phyloP scores from a whole-genome alignment of 2,888 invertebrate genomes.

The Habrosyne pyritoides region DNA sequence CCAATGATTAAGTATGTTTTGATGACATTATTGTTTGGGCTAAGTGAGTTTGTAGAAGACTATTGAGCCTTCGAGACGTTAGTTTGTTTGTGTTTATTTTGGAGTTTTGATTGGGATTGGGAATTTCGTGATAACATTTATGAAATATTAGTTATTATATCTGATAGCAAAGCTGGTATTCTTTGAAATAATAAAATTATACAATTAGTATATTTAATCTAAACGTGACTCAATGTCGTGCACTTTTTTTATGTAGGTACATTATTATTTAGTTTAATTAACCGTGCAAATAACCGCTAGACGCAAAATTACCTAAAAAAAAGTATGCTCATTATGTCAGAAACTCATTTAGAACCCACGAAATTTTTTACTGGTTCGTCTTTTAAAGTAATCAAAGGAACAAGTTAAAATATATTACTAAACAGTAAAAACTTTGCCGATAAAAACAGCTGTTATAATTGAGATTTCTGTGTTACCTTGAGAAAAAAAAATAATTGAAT shows the following conservation, averaged over 20 bases:
- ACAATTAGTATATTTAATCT: too few species aligned
- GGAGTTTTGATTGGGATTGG: constrained; percentile 5
- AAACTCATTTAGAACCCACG: not conserved
- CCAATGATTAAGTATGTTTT: constrained; percentile 52
- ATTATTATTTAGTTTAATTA: not conserved
- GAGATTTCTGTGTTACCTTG: not conserved
- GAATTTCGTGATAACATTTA: not conserved
- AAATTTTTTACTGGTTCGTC: not conserved
- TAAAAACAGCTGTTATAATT: not conserved
- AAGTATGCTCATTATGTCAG: not conserved
- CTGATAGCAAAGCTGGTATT: not conserved
- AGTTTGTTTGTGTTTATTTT: constrained; percentile 19
- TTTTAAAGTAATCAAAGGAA: not conserved
- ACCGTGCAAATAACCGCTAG: not conserved
- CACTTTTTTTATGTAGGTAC: not conserved
- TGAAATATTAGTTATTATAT: not conserved
- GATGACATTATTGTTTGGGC: constrained; percentile 45
- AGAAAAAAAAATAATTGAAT: not conserved
- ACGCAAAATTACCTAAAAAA: not conserved
- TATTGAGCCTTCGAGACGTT: constrained; percentile 38
- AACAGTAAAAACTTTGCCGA: not conserved
- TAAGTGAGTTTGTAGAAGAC: constrained; percentile 15
- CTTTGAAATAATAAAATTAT: not conserved
- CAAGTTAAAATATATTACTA: not conserved
- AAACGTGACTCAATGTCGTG: not conserved